A percentile compares a stretch with the other conserved stretches of the same genome.
These are phyloP conservation scores for Dryococelus australis DNA, from an alignment of 2,888 invertebrate species.

Conservation along the genomic window DNA sequence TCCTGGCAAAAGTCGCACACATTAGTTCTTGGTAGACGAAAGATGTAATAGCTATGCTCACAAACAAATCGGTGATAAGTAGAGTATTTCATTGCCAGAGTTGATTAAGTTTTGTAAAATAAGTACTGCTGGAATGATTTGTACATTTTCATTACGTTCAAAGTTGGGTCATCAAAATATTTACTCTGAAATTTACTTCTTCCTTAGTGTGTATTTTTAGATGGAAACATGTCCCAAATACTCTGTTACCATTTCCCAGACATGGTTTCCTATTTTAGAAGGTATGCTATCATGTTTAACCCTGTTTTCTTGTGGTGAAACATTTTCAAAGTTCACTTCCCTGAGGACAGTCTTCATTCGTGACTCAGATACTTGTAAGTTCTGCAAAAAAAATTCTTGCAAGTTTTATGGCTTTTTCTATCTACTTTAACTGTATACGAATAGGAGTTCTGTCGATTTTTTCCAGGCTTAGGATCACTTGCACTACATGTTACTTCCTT, in stretches of 20 bases:
- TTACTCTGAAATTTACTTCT: neutral
- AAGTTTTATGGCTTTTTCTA: neutral
- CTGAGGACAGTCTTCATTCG: constrained; percentile 5
- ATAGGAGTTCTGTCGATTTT: neutral
- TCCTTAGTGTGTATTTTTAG: neutral
- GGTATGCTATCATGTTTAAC: neutral
- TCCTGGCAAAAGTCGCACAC: neutral
- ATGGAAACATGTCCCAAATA: neutral
- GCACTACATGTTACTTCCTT: neutral
- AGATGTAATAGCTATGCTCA: neutral
- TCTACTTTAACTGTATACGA: neutral
- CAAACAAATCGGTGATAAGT: neutral
- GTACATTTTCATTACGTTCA: neutral
- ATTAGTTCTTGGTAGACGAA: neutral
- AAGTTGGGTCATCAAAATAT: no score
- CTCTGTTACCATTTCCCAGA: neutral
- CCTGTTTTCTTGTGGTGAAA: neutral
- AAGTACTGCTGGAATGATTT: neutral
- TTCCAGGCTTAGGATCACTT: neutral
- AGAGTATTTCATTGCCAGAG: neutral
- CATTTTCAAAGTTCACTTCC: neutral
- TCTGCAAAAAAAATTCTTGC: neutral
- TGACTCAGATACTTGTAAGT: neutral
- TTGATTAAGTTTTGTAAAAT: neutral
- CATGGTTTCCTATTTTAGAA: neutral